These are phyloP conservation scores for Pachyramphus minor DNA, from an alignment of 2,113 vertebrate genomes.

Conservation along the genomic window DNA sequence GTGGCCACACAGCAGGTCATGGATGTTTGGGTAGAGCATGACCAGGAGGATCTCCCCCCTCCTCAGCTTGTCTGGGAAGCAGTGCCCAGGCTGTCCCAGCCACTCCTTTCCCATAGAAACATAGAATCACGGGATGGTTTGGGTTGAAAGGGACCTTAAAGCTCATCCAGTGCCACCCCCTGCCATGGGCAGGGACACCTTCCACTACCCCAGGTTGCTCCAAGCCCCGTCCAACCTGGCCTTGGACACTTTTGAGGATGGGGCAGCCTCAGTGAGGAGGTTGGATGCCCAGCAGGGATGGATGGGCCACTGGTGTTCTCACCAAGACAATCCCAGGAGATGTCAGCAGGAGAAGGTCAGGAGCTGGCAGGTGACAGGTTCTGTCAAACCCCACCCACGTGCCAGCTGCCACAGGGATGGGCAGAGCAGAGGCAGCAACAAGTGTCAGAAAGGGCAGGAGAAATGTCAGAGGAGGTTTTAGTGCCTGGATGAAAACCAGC, in stretches of 20 bases:
- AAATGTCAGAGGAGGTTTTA: not conserved
- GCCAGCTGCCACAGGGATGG: not conserved
- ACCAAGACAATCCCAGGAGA: accelerated
- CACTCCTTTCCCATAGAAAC: not conserved
- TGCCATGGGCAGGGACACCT: not conserved
- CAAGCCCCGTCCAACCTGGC: accelerated
- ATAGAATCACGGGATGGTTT: not conserved
- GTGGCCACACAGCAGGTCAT: accelerated
- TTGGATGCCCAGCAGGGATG: not conserved
- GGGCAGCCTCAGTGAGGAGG: not conserved
- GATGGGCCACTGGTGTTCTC: not conserved
- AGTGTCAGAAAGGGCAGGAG: not conserved
- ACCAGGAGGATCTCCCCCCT: not conserved
- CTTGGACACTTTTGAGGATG: not conserved
- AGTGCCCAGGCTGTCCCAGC: not conserved
- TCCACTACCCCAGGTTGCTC: not conserved
- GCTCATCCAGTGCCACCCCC: not conserved
- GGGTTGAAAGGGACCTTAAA: not conserved
- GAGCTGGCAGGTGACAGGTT: not conserved
- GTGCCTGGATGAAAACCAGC: not conserved
- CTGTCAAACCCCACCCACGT: not conserved
- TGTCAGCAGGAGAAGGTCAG: not conserved
- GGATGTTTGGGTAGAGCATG: not conserved
- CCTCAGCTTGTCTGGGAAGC: not conserved
- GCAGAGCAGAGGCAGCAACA: not conserved